Evolutionary conservation across 2,797 vertebrate species (phyloP).

Genomic region (Graptemys geographica): DNA sequence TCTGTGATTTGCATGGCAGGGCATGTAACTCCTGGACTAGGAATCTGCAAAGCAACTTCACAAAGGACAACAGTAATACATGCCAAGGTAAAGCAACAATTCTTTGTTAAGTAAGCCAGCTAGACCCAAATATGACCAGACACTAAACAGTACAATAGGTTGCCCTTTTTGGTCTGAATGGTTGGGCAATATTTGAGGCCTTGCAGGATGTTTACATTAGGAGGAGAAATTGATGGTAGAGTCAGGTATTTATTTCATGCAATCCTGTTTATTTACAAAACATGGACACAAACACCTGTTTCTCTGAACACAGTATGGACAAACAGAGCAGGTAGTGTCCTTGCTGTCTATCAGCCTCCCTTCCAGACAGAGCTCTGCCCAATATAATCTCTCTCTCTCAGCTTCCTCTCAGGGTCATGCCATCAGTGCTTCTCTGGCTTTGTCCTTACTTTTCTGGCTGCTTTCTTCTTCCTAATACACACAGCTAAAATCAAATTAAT

Average conservation of each 20-base stretch:
- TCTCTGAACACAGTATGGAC: not conserved
- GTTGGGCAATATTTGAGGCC: not conserved
- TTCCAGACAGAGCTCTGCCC: not conserved
- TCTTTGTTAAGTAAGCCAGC: not conserved
- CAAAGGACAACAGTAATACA: not conserved
- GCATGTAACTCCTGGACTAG: not conserved
- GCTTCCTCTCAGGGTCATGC: accelerated
- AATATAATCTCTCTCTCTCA: not conserved
- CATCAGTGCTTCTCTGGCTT: not conserved
- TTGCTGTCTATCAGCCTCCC: not conserved
- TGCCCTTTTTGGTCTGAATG: not conserved
- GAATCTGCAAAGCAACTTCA: not conserved
- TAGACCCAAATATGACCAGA: not conserved
- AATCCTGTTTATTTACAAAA: not conserved
- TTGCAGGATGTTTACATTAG: not conserved
- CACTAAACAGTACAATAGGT: not conserved
- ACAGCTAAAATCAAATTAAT: not conserved
- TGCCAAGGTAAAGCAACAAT: not conserved
- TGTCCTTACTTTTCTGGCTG: not conserved
- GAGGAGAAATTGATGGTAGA: not conserved
- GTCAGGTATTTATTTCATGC: not conserved
- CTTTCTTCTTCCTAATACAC: not conserved
- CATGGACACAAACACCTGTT: not conserved
- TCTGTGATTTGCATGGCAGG: not conserved
- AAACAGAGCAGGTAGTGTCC: not conserved